These are phyloP conservation scores for Drosophila seguyi DNA, from an alignment of 1,140 invertebrate species.

Conservation along the genomic window DNA sequence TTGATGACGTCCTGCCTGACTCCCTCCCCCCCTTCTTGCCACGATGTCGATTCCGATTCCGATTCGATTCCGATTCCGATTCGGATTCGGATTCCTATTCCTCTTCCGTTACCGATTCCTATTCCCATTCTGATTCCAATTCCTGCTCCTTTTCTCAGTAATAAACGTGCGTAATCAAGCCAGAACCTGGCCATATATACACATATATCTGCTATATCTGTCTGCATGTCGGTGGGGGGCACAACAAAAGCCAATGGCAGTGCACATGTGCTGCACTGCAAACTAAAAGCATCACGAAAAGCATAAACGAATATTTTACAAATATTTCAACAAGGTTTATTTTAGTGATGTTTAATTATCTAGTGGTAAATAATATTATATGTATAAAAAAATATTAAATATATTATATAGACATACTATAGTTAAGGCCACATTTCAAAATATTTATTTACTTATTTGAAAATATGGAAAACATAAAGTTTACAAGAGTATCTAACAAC, in stretches of 20 bases:
- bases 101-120: constrained; percentile 4
- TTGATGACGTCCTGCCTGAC: constrained; percentile 61
- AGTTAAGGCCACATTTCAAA: no score
- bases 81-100: constrained; percentile 7
- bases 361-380: no score
- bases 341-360: no score
- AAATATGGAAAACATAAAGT: no score
- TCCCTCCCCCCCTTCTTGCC: no score
- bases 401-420: no score
- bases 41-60: constrained; percentile 1
- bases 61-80: background rate
- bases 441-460: no score
- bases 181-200: constrained; percentile 7
- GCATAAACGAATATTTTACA: no score
- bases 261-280: constrained; percentile 32
- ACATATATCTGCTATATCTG: constrained; percentile 21
- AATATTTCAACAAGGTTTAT: no score
- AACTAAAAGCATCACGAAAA: background rate
- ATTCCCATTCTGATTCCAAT: constrained; percentile 11
- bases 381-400: no score
- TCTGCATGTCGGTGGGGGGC: constrained; percentile 27
- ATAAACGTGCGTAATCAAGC: constrained; percentile 82
- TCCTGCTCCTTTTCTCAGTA: constrained; percentile 54
- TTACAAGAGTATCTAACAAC: no score
- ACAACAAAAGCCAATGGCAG: constrained; percentile 29